Evolutionary conservation across 2,113 vertebrate genomes (phyloP), one percentile per base, ranked within the genome.

Genomic region (Mus musculus): DNA sequence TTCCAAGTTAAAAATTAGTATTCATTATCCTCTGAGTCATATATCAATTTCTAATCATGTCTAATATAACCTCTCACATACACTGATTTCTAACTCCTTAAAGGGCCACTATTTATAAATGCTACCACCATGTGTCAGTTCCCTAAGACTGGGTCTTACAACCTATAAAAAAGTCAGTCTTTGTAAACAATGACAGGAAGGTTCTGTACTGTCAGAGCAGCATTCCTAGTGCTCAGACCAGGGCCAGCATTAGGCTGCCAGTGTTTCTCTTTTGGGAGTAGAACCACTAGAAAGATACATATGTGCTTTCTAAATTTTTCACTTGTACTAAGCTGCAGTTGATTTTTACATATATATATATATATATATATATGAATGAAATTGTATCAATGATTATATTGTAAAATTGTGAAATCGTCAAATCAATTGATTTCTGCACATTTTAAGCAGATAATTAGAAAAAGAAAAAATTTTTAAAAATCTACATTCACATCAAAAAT

Each of bases 1-100:
- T 33, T 93, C 75, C 46, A 93, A 90, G 88, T 65, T 59, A 39
- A 88, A 90, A 42, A 63, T 71, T 73, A 81, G 90, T 59, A 46
- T 16, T 49, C 49, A 59, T 88, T 93, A 85, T 88, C 39, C 6
- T 69, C 77, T 63, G 71, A 49, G 67, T 77, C 95, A 92, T 19
- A 52, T 77, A 72, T 71, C 63, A 67, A 88, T 77, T 69, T 65
- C 28, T 82, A 3, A 65, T 39, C 7, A 1, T 77, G 7, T 76
- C 73, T 95, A n/a, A 12, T 0, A 42, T 88, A 84, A 46, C 28
- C 95, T 61, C 33, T 92, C 76, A 92, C 14, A 36, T 30, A 77
- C 28, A 20, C 9, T n/a, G 12, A 46, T 72, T 46, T 13, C 77
- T 39, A 67, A 88, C 80, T 63, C 26, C 91, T 75, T 84, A 54